Evolutionary conservation across 1,140 invertebrate species (phyloP).

Genomic region (Pseudomyrmex pallidus): DNA sequence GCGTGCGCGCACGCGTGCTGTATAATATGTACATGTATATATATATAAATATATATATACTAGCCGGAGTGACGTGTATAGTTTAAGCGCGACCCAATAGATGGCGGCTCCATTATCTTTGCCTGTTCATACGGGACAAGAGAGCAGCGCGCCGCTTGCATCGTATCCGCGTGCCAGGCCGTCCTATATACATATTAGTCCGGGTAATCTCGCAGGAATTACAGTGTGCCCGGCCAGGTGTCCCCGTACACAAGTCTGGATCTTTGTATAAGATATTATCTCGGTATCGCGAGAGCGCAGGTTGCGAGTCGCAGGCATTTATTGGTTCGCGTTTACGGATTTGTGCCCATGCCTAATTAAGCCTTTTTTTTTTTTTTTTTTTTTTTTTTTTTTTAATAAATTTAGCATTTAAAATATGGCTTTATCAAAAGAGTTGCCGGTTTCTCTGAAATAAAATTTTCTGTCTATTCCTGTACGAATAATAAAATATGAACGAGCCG

Average conservation of each 20-base stretch:
- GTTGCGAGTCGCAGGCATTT: not conserved
- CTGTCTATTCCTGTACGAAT: not conserved
- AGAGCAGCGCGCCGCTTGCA: conserved; percentile 38
- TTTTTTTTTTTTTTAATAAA: not conserved
- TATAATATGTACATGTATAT: conserved; percentile 12
- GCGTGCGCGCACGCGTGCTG: conserved; percentile 46
- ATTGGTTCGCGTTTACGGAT: conserved; percentile 24
- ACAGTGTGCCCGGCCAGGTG: conserved; percentile 14
- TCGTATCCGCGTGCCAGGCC: not conserved
- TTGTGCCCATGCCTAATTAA: conserved; percentile 28
- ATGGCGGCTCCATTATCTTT: conserved; percentile 85
- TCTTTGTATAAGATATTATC: conserved; percentile 19
- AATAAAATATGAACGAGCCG: not conserved
- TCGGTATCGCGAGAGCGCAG: not conserved
- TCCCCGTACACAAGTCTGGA: not conserved
- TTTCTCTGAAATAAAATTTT: conserved; percentile 4
- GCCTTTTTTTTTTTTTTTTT: not conserved
- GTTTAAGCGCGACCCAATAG: conserved; percentile 81
- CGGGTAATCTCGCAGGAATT: conserved; percentile 27
- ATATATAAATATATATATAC: no score
- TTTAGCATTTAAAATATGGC: conserved; percentile 40
- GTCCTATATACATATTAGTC: conserved; percentile 39
- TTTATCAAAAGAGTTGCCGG: conserved; percentile 1
- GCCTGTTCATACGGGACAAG: conserved; percentile 59
- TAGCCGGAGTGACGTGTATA: conserved; percentile 59